Evolutionary conservation across 1,140 invertebrate species (phyloP).

Genomic region (Halyomorpha halys): DNA sequence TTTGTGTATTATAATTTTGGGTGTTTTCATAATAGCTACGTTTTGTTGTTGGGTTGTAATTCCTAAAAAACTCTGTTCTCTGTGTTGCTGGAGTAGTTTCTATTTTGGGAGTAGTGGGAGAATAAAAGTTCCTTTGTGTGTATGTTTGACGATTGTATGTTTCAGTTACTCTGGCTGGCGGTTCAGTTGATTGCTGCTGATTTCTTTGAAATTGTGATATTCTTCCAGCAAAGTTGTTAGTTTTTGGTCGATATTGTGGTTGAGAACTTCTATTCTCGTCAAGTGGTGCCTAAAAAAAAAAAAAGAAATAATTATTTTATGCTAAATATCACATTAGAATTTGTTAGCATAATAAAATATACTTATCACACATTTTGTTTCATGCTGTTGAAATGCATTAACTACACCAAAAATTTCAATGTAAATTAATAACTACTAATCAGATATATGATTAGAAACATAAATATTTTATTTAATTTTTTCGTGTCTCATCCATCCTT

Average conservation of each 20-base stretch:
- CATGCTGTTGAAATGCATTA: too few species aligned
- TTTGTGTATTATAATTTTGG: slow-evolving; percentile 19
- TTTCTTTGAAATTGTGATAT: not conserved
- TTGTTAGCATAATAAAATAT: too few species aligned
- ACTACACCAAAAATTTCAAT: too few species aligned
- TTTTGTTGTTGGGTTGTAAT: slow-evolving; percentile 29
- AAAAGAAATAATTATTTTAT: too few species aligned
- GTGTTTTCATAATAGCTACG: slow-evolving; percentile 15
- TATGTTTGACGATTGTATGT: slow-evolving; percentile 24
- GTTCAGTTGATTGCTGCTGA: slow-evolving; percentile 13
- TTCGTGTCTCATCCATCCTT: too few species aligned
- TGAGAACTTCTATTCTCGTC: too few species aligned
- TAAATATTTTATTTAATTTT: too few species aligned
- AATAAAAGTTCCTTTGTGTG: slow-evolving; percentile 21
- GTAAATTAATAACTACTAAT: too few species aligned
- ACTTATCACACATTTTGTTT: too few species aligned
- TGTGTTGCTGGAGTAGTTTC: slow-evolving; percentile 17
- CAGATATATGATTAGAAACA: too few species aligned
- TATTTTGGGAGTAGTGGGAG: slow-evolving; percentile 20
- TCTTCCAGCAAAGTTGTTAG: not conserved
- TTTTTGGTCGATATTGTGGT: slow-evolving; percentile 6
- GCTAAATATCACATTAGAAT: too few species aligned
- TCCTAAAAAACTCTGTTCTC: slow-evolving; percentile 17
- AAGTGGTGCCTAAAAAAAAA: not conserved
- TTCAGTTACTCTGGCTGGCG: slow-evolving; percentile 15